phyloP scores from a whole-genome alignment of 2,113 vertebrate genomes.

The Aplodontia rufa region DNA sequence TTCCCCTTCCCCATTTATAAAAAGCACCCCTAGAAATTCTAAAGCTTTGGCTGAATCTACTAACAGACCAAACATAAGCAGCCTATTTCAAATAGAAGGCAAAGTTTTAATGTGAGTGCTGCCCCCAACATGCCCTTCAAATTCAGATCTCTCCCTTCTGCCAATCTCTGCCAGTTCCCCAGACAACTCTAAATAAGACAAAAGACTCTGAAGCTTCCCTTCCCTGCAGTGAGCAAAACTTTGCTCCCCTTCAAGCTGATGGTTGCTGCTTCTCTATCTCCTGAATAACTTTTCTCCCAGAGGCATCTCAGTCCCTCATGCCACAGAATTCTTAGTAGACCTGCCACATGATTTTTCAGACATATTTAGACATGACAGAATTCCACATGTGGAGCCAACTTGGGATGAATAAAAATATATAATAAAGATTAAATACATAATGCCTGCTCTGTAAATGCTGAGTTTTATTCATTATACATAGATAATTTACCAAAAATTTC shows the following conservation, averaged over 20 bases:
- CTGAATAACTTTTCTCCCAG: background rate
- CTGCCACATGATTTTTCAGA: background rate
- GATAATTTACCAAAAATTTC: background rate
- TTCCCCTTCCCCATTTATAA: background rate
- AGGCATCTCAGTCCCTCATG: background rate
- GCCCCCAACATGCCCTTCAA: background rate
- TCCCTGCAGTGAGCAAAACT: background rate
- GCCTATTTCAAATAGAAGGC: background rate
- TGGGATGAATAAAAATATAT: background rate
- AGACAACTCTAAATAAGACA: background rate
- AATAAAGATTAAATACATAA: background rate
- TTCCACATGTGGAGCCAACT: background rate
- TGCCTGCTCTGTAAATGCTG: too few species aligned
- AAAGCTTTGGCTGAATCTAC: background rate
- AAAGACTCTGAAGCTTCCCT: background rate
- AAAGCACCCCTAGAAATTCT: conserved; percentile 27
- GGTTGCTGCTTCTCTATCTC: background rate
- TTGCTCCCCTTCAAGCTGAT: background rate
- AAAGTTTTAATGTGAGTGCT: background rate
- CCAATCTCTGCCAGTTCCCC: background rate
- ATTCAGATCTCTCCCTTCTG: background rate
- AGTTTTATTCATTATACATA: background rate
- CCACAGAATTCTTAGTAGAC: accelerated
- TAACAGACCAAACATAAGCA: background rate
- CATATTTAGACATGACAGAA: background rate